Evolutionary conservation across 2,113 vertebrate species (phyloP).

Genomic region (Heterochromis multidens): DNA sequence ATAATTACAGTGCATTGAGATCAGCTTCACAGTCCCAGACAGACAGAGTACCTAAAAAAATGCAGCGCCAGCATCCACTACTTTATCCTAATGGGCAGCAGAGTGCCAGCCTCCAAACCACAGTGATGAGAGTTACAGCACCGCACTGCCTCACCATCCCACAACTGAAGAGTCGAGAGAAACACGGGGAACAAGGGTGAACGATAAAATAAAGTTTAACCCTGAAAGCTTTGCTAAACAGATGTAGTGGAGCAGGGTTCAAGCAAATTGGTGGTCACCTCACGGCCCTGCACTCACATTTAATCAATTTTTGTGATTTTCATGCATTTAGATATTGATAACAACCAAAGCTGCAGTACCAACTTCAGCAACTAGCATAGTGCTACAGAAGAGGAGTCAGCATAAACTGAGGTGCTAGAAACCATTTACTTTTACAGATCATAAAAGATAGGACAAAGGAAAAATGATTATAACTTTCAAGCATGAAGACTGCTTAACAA

Average conservation of each 20-base stretch:
- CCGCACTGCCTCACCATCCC: neutral
- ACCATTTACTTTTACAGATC: neutral
- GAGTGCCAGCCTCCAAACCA: conserved; percentile 37
- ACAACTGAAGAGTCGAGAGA: neutral
- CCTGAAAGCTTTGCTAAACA: neutral
- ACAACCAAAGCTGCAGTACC: neutral
- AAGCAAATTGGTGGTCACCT: neutral
- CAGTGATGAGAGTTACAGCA: conserved; percentile 25
- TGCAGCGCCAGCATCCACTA: conserved; percentile 44
- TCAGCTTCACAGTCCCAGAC: conserved; percentile 27
- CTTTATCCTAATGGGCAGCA: conserved; percentile 43
- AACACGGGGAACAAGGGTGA: neutral
- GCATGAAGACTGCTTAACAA: neutral
- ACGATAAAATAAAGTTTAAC: neutral
- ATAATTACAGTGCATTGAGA: conserved; percentile 53
- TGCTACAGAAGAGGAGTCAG: neutral
- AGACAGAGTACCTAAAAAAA: conserved; percentile 30
- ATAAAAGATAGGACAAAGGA: too few relatives aligned
- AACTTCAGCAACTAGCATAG: neutral
- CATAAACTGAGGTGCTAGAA: neutral
- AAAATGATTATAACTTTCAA: neutral
- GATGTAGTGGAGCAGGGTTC: neutral
- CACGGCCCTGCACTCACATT: neutral
- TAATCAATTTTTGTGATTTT: neutral
- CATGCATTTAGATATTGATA: neutral